Evolutionary conservation across 2,797 vertebrate genomes (phyloP), one percentile per base, ranked within the genome.

Genomic region (Urosaurus nigricauda): DNA sequence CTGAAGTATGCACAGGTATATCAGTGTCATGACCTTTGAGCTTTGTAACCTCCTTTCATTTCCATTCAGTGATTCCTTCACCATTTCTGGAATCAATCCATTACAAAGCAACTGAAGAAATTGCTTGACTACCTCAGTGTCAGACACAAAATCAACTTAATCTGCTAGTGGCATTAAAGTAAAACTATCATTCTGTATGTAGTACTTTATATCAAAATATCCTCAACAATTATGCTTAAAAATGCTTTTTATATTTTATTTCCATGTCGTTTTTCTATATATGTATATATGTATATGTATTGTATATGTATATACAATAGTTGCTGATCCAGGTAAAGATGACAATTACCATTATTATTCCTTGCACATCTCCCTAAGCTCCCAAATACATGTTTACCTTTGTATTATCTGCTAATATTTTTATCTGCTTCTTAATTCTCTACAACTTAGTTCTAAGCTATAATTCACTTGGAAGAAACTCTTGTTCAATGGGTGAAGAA

Each of bases 391-490:
- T 40, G 53, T 71, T 68, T 90, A 81, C 70, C 77, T 2, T 19
- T 37, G 70, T 58, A 47, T 21, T 56, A 95, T 78, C 93, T 87
- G 88, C 86, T 90, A 40, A 83, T 86, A 93, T 88, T 92, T 90
- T 89, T 92, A 92, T 53, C 83, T 51, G 89, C 91, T 21, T 53
- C 24, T 68, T 68, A 65, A 83, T 77, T 53, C 5, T 26, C 26
- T 40, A 37, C 32, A 77, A 43, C 2, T 16, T 43, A 77, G 11
- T 75, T 65, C 71, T 65, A 75, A 88, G 26, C 21, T 4, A 75
- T 74, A 75, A 74, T 43, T 47, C 29, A 43, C 26, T 75, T 60
- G 11, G 24, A 47, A 47, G 24, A 87, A 40, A 2, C 91, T 88
- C 92, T 93, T 60, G 75, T 47, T 43, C 75, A 79, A 80, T 58